A percentile compares a stretch with the other conserved stretches of the same genome.
Evolutionary conservation across 37 sponge, comb jelly and placozoan species (phyloP).

Genomic region (Axinella damicornis): DNA sequence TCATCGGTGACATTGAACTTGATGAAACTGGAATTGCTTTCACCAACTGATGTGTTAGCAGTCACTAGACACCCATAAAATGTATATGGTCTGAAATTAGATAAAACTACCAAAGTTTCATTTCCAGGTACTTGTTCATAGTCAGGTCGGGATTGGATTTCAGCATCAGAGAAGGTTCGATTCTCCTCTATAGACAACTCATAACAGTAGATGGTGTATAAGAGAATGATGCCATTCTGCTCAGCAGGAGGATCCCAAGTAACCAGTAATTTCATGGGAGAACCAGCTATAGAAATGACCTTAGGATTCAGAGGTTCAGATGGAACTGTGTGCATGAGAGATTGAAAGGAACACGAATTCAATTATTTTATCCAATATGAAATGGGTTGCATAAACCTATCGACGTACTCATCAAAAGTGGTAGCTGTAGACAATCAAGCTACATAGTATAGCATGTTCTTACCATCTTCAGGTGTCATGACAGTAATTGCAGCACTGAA

Average conservation of each 20-base stretch:
- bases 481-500: too few relatives aligned
- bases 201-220: neutral
- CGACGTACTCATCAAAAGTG: too few relatives aligned
- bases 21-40: neutral
- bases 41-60: neutral
- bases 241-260: constrained; percentile 1
- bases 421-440: too few relatives aligned
- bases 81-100: constrained; percentile 2
- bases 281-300: neutral
- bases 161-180: neutral
- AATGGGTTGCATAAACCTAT: too few relatives aligned
- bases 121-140: neutral
- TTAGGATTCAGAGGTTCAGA: neutral
- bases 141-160: neutral
- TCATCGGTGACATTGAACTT: neutral
- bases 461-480: too few relatives aligned
- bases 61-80: neutral
- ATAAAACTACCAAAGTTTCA: neutral
- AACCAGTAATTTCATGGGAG: neutral
- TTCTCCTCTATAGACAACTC: neutral
- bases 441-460: too few relatives aligned
- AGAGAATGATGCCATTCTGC: neutral
- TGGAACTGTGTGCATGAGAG: too few relatives aligned
- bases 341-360: too few relatives aligned
- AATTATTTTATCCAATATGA: too few relatives aligned